Conservation (phyloP, 1,140 invertebrate genomes). For the Chymomyza costata region DNA sequence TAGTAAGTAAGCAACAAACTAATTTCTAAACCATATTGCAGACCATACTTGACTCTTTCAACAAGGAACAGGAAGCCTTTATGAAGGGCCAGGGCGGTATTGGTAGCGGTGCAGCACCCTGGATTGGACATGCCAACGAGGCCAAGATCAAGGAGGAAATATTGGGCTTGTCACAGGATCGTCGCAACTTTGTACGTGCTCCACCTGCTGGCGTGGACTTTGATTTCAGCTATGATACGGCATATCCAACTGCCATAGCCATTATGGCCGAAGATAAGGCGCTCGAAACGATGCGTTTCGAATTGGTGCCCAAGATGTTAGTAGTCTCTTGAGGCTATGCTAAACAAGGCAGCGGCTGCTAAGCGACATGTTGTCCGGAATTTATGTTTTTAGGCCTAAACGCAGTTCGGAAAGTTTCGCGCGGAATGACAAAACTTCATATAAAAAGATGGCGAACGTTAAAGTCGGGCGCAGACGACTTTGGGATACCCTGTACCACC, state of each 20-base stretch:
- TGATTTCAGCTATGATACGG: conserved; percentile 94
- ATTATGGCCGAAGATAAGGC: conserved; percentile 96
- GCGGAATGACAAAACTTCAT: too few species aligned
- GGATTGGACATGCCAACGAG: conserved; percentile 93
- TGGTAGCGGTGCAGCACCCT: conserved; percentile 89
- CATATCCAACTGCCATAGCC: conserved; percentile 93
- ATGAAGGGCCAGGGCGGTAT: conserved; percentile 88
- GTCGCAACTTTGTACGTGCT: conserved; percentile 96
- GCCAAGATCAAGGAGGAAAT: conserved; percentile 95
- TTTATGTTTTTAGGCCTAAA: too few species aligned
- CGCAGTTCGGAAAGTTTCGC: too few species aligned
- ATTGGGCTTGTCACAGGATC: conserved; percentile 95
- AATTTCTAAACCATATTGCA: conserved; percentile 73
- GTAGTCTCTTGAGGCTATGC: conserved; percentile 63
- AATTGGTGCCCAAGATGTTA: conserved; percentile 98
- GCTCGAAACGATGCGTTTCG: conserved; percentile 98
- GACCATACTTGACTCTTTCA: conserved; percentile 96
- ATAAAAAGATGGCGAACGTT: too few species aligned
- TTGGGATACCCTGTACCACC: too few species aligned
- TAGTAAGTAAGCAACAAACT: neutral
- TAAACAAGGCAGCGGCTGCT: too few species aligned
- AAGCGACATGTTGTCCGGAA: too few species aligned
- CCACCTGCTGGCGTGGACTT: conserved; percentile 97
- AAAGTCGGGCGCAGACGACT: too few species aligned
- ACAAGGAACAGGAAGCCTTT: conserved; percentile 97